Conservation (phyloP, 92 coral and sea anemone genomes). For the Virgularia gustaviana region DNA sequence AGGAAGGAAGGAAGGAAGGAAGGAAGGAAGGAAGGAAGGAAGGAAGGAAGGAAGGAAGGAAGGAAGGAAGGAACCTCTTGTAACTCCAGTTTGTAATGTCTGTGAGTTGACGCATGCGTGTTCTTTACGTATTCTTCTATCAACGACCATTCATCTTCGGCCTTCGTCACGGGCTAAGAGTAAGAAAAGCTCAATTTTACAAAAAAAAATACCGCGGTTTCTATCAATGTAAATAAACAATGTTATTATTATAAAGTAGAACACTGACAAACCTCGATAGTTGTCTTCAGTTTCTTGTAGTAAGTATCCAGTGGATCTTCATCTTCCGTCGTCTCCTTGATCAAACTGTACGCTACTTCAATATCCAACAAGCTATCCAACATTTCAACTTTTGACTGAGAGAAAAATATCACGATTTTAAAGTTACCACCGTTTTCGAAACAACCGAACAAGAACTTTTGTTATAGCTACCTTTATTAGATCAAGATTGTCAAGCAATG, state of each 20-base stretch:
- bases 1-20: background rate
- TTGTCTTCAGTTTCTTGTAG: constrained; percentile 85
- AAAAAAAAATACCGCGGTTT: background rate
- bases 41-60: background rate
- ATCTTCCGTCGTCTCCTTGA: constrained; percentile 75
- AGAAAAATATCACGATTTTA: background rate
- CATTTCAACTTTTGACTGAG: constrained; percentile 90
- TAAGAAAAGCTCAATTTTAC: background rate
- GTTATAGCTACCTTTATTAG: constrained; percentile 65
- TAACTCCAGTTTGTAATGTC: constrained; percentile 71
- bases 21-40: background rate
- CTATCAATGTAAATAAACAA: too few relatives aligned
- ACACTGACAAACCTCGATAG: constrained; percentile 67
- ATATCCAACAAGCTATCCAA: constrained; percentile 88
- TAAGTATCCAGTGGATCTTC: constrained; percentile 86
- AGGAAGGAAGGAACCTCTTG: constrained; percentile 57
- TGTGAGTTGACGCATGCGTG: constrained; percentile 89
- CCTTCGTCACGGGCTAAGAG: constrained; percentile 64
- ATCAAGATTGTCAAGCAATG: constrained; percentile 80
- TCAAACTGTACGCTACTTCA: constrained; percentile 95
- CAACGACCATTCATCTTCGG: constrained; percentile 63
- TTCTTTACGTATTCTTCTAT: constrained; percentile 75
- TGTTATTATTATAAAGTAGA: too few relatives aligned
- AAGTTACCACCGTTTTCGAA: background rate
- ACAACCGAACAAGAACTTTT: background rate